Base-by-base conservation (phyloP, 2,113 vertebrate genomes). In the Myotis davidii region DNA sequence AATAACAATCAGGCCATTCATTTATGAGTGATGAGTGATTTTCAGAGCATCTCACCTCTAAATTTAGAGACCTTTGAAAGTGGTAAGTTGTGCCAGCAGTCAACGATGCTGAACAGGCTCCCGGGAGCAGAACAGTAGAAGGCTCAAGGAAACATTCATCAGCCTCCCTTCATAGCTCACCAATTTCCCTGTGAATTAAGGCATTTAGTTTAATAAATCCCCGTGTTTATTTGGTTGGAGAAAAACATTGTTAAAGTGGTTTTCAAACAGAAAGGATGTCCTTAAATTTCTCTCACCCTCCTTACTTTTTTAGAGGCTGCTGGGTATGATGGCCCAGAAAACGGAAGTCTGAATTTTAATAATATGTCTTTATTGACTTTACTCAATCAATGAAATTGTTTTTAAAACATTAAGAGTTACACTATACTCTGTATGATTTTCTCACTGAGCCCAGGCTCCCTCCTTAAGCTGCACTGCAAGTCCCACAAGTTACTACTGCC, bases 51-150 rank as follows among this genome's bases (percentile, higher is more conserved):
- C 77, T 95, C 23, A 52, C 59, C n/a, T 88, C 59, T 89, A 94
- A 91, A 96, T 97, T 81, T 82, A 37, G 56, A 87, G 74, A 88
- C 90, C 37, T 86, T 96, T 88, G n/a, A 91, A 85, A 95, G 83
- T 20, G 83, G 27, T 72, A 34, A 90, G 74, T 89, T 85, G 25
- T 96, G 61, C 39, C n/a, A 54, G 9, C 5, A 9, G 73, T 54
- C 88, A 91, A 34, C 10, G 45, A 34, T 67, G 54, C 69, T 61
- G 29, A 92, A 69, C 18, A 64, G 83, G 45, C 61, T 83, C 42
- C 56, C 64, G 59, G 48, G 54, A 77, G 52, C 18, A 45, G 56
- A 87, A 72, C 1, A 78, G 69, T 12, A 82, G 94, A 92, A 74
- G 18, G 45, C 83, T 18, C 56, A 89, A 52, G 34, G 16, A 94